Evolutionary conservation across 1,140 invertebrate species (phyloP).

Genomic region (Gerris buenoi): DNA sequence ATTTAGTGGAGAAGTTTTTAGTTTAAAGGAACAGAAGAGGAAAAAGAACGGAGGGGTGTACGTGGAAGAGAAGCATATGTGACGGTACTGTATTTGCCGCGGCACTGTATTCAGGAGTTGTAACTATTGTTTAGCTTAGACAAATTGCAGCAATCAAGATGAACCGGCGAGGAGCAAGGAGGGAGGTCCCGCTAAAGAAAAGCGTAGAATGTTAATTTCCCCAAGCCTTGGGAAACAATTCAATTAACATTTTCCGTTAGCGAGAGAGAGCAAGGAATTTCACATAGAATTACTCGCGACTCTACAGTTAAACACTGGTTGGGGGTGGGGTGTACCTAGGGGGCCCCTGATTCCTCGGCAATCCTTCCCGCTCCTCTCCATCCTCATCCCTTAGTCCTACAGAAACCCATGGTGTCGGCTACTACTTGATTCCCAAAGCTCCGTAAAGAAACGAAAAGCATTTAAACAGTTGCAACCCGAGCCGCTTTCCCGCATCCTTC

Average conservation of each 20-base stretch:
- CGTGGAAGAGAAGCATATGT: no score
- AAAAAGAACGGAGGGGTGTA: no score
- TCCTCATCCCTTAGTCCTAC: no score
- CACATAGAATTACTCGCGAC: conserved; percentile 12
- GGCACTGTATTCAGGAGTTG: neutral
- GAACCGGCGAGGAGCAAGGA: neutral
- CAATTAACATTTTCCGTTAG: conserved; percentile 15
- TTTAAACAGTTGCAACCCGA: no score
- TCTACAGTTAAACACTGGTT: no score
- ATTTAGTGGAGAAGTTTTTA: no score
- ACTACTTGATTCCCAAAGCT: no score
- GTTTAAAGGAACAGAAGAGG: neutral
- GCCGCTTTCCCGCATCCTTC: no score
- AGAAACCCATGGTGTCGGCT: no score
- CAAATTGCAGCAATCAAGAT: conserved; percentile 2
- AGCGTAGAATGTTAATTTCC: conserved; percentile 14
- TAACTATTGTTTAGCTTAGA: conserved; percentile 5
- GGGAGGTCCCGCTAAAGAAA: neutral
- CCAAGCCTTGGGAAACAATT: conserved; percentile 15
- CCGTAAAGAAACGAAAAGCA: no score
- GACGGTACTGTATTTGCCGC: no score
- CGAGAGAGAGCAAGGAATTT: conserved; percentile 3
- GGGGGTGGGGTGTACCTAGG: neutral
- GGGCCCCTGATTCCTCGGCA: neutral
- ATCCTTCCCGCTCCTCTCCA: neutral